phyloP scores from a whole-genome alignment of 1,140 invertebrate species.

The Lepeophtheirus salmonis region DNA sequence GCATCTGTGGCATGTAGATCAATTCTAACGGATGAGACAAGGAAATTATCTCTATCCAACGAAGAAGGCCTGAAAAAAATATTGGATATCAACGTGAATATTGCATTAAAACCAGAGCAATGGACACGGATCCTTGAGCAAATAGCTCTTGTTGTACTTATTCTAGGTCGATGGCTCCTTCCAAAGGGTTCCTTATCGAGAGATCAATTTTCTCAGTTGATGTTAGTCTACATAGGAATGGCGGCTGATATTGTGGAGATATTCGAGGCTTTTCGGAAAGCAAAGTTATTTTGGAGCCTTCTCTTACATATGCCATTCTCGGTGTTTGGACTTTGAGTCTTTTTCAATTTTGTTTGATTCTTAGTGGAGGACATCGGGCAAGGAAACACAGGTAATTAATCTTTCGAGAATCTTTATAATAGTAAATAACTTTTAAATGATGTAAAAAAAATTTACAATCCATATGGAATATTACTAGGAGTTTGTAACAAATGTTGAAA shows the following conservation, averaged over 20 bases:
- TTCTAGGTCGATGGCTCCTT: constrained; percentile 30
- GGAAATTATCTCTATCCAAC: too few relatives aligned
- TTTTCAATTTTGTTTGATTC: constrained; percentile 15
- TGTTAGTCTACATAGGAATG: constrained; percentile 35
- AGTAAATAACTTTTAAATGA: constrained; percentile 12
- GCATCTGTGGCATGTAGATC: too few relatives aligned
- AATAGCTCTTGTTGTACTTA: constrained; percentile 28
- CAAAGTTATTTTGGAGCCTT: constrained; percentile 20
- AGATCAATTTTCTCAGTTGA: constrained; percentile 34
- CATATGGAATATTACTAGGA: too few relatives aligned
- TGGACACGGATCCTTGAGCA: constrained; percentile 31
- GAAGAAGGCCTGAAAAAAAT: too few relatives aligned
- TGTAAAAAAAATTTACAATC: constrained; percentile 23
- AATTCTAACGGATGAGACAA: too few relatives aligned
- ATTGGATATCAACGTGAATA: not conserved
- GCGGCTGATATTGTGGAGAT: constrained; percentile 38
- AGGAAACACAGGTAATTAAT: not conserved
- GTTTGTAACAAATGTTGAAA: too few relatives aligned
- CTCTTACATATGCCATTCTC: constrained; percentile 23
- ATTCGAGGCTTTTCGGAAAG: constrained; percentile 32
- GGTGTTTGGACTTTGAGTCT: constrained; percentile 19
- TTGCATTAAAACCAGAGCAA: constrained; percentile 17
- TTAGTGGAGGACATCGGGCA: not conserved
- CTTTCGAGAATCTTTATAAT: not conserved
- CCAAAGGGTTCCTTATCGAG: constrained; percentile 30